phyloP scores from a whole-genome alignment of 2,113 vertebrate species.

The Pardalotus punctatus region DNA sequence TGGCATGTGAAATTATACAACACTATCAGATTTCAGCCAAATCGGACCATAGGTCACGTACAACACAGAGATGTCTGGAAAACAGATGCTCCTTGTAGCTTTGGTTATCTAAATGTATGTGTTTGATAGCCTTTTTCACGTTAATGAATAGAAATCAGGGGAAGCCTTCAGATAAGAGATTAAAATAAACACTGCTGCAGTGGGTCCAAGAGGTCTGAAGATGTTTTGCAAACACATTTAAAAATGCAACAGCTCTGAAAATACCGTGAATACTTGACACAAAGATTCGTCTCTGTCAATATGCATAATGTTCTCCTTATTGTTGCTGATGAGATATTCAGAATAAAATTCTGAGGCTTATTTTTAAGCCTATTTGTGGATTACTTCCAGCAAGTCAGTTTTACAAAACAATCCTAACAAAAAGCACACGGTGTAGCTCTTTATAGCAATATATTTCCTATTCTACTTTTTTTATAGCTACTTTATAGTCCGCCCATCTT shows the following conservation, averaged over 20 bases:
- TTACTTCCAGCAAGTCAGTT: conserved; percentile 2
- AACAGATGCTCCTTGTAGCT: conserved; percentile 44
- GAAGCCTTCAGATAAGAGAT: neutral
- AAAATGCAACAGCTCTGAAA: neutral
- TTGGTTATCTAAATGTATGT: conserved; percentile 10
- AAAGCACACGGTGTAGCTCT: neutral
- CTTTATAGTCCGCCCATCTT: neutral
- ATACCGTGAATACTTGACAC: neutral
- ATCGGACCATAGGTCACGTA: conserved; percentile 29
- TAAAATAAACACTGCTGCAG: neutral
- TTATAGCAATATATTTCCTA: conserved; percentile 14
- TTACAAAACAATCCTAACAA: conserved; percentile 41
- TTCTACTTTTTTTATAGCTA: neutral
- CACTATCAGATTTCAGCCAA: conserved; percentile 49
- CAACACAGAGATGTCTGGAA: conserved; percentile 36
- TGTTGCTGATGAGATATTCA: conserved; percentile 39
- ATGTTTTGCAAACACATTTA: neutral
- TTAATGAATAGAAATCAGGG: neutral
- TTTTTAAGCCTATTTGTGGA: conserved; percentile 59
- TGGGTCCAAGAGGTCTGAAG: neutral
- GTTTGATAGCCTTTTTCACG: neutral
- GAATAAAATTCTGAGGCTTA: conserved; percentile 37
- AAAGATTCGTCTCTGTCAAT: neutral
- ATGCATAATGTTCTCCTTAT: neutral
- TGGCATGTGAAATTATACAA: conserved; percentile 43